Base-by-base conservation (phyloP, 2,888 invertebrate genomes). In the Acanthosepion esculentum region DNA sequence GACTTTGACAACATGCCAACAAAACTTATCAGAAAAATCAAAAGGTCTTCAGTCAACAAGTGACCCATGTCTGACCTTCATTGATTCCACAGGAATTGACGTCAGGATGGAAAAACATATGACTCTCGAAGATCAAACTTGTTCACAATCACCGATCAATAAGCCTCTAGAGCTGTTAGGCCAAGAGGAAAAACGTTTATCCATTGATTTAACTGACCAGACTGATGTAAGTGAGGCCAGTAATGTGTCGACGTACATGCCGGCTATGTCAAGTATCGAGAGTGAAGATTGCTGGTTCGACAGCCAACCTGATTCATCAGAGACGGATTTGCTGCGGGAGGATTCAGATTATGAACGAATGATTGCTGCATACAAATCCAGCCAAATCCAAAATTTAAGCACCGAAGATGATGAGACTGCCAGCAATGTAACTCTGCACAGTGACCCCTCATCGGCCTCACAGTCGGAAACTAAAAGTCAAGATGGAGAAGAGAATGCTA, bases 241-340 rank as follows among this genome's bases (percentile, higher is more conserved):
- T 18, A 53, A 48, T n/a, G 7, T 53, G n/a, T 93, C 93, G 4
- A 7, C 26, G 5, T 93, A 93, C 20, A 20, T 53, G n/a, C 29
- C 33, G 33, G 53, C 93, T 29, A 53, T 18, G 33, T 93, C 93
- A 18, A 93, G 93, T 93, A 12, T 53, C 15, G 93, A 50, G 2
- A 93, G 93, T 93, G 93, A 93, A 15, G 93, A 93, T 50, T 93
- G 48, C 48, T 93, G 29, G 12, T 93, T 93, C 20, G 93, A 93
- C 33, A 93, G 93, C 29, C 48, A 93, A 8, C 33, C 92, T 48
- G 10, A 50, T 7, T 33, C 33, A 18, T 41, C 48, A 92, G 92
- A 92, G 20, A 10, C 3, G 48, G 41, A 41, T n/a, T 15, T 20
- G 29, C 10, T 41, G 6, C 15, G 5, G 2, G 48, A 93, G n/a